These are phyloP conservation scores for Alectoris magna DNA, from an alignment of 2,797 vertebrate genomes.

Conservation along the genomic window DNA sequence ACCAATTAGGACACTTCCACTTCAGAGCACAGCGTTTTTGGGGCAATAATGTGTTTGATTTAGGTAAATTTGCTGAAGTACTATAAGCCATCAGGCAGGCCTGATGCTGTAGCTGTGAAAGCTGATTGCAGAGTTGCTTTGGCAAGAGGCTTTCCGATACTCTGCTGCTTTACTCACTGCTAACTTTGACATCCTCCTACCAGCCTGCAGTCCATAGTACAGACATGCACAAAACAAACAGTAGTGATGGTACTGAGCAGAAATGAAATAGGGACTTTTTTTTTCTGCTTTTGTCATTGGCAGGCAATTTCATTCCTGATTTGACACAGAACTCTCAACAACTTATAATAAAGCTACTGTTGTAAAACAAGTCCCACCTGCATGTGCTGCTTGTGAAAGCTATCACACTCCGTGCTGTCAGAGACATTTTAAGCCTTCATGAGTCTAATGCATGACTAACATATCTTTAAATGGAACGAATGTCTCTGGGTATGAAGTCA, in stretches of 20 bases:
- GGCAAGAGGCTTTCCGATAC: not conserved
- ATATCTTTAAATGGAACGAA: slow-evolving; percentile 48
- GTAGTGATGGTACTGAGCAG: not conserved
- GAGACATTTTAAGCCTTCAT: not conserved
- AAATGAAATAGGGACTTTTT: slow-evolving; percentile 24
- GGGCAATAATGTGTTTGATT: not conserved
- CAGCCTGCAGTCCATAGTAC: not conserved
- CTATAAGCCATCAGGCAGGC: not conserved
- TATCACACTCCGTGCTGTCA: not conserved
- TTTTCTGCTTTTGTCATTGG: not conserved
- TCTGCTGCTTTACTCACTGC: not conserved
- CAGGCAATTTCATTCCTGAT: slow-evolving; percentile 55
- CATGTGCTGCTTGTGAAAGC: not conserved
- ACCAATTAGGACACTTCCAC: not conserved
- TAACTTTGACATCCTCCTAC: not conserved
- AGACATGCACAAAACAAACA: not conserved
- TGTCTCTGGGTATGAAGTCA: slow-evolving; percentile 33
- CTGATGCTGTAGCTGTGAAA: not conserved
- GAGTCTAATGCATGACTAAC: slow-evolving; percentile 15
- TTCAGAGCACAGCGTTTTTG: not conserved
- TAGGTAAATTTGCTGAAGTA: not conserved
- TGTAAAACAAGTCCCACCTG: slow-evolving; percentile 37
- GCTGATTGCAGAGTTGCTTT: not conserved
- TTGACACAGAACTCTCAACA: slow-evolving; percentile 46
- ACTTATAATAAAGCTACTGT: slow-evolving; percentile 37